Conservation (phyloP, 2,797 vertebrate genomes). For the Danionella dracula region DNA sequence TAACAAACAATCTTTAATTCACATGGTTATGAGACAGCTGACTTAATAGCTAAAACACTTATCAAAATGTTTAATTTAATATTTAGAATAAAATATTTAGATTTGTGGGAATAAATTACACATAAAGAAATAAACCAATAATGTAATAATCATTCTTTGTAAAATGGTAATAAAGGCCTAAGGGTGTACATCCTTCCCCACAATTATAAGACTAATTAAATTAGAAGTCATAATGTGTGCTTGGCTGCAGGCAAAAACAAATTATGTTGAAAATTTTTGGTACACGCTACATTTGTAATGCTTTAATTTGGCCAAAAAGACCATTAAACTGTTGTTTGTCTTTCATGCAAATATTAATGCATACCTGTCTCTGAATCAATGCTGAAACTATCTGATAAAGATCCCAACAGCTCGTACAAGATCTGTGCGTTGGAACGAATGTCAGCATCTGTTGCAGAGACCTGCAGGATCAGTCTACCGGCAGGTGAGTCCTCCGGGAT, state of each 20-base stretch:
- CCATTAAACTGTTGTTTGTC: too few relatives aligned
- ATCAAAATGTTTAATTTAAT: constrained; percentile 8
- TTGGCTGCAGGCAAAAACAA: constrained; percentile 19
- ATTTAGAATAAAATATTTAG: too few relatives aligned
- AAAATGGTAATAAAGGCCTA: neutral
- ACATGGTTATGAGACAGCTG: neutral
- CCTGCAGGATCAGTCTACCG: constrained; percentile 85
- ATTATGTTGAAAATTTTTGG: neutral
- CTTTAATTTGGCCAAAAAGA: neutral
- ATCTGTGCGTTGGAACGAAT: constrained; percentile 95
- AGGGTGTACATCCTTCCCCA: neutral
- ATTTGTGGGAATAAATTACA: neutral
- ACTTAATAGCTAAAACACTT: constrained; percentile 12
- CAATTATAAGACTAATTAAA: constrained; percentile 14
- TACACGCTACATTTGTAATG: too few relatives aligned
- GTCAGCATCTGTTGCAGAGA: constrained; percentile 87
- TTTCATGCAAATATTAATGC: neutral
- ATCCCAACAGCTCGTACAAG: constrained; percentile 82
- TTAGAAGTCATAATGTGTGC: neutral
- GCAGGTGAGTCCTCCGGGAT: constrained; percentile 85
- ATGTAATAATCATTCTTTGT: neutral
- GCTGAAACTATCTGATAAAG: constrained; percentile 83
- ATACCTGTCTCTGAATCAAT: constrained; percentile 88
- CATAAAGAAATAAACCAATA: neutral
- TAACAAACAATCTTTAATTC: constrained; percentile 20